Evolutionary conservation across 1,140 invertebrate genomes (phyloP).

Genomic region (Hycleus phaleratus): DNA sequence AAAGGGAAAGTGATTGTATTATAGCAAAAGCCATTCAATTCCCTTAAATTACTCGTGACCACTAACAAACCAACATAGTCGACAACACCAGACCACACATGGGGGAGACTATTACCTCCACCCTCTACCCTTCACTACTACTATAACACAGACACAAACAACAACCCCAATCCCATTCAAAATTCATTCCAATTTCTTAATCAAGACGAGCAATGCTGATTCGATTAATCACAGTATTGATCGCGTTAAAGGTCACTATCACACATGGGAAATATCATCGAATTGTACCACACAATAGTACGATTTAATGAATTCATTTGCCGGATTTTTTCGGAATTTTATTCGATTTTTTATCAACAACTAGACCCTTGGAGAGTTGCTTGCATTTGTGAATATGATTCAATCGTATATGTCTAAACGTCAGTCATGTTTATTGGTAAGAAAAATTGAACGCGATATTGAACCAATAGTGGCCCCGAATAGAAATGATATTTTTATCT

Average conservation of each 20-base stretch:
- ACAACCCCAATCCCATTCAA: constrained; percentile 18
- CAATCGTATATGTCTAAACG: constrained; percentile 17
- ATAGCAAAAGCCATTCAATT: constrained; percentile 16
- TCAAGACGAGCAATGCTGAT: constrained; percentile 16
- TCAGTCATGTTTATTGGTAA: constrained; percentile 24
- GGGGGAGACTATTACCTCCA: constrained; percentile 8
- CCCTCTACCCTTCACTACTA: constrained; percentile 7
- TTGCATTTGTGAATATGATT: constrained; percentile 10
- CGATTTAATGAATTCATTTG: too few species aligned
- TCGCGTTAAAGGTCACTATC: constrained; percentile 6
- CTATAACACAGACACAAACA: not conserved
- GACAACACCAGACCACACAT: constrained; percentile 12
- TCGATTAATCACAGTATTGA: constrained; percentile 16
- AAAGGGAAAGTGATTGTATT: constrained; percentile 13
- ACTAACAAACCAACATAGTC: constrained; percentile 28
- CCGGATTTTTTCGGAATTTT: not conserved
- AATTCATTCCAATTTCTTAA: constrained; percentile 26
- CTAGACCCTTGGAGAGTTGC: not conserved
- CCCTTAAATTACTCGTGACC: constrained; percentile 33
- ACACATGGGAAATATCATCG: not conserved
- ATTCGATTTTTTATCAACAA: not conserved
- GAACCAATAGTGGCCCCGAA: constrained; percentile 18
- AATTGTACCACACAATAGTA: too few species aligned
- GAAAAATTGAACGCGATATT: constrained; percentile 23
- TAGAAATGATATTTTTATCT: constrained; percentile 30